Evolutionary conservation across 2,888 invertebrate genomes (phyloP).

Genomic region (Acrobasis consociella): DNA sequence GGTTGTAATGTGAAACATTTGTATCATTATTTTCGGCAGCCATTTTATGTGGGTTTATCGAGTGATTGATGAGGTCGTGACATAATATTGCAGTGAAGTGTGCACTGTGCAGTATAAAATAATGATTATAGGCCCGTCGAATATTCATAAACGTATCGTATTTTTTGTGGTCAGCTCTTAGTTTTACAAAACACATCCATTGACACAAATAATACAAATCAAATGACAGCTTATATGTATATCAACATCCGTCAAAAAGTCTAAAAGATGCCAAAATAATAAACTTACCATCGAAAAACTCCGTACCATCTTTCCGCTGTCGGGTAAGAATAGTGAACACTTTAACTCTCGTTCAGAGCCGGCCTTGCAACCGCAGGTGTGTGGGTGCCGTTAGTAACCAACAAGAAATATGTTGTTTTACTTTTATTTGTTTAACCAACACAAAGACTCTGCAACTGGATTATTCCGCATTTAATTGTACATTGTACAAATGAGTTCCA

Average conservation of each 20-base stretch:
- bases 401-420: neutral
- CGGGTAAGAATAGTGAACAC: neutral
- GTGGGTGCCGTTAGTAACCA: neutral
- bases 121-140: too few species aligned
- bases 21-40: neutral
- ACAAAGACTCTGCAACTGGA: neutral
- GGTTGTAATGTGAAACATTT: neutral
- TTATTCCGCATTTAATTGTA: neutral
- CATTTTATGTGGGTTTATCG: neutral
- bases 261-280: too few species aligned
- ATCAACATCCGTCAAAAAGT: too few species aligned
- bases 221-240: too few species aligned
- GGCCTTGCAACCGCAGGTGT: neutral
- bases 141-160: too few species aligned
- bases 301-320: neutral
- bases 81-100: neutral
- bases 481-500: neutral
- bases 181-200: too few species aligned
- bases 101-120: neutral
- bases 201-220: too few species aligned
- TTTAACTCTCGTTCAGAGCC: neutral
- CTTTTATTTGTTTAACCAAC: neutral
- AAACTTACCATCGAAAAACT: too few species aligned
- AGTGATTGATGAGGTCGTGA: neutral
- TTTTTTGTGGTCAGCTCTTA: too few species aligned